Percentiles rank a stretch among this genome's conserved stretches.
Conservation (phyloP, 2,888 invertebrate genomes). For the Magallana nippona region DNA sequence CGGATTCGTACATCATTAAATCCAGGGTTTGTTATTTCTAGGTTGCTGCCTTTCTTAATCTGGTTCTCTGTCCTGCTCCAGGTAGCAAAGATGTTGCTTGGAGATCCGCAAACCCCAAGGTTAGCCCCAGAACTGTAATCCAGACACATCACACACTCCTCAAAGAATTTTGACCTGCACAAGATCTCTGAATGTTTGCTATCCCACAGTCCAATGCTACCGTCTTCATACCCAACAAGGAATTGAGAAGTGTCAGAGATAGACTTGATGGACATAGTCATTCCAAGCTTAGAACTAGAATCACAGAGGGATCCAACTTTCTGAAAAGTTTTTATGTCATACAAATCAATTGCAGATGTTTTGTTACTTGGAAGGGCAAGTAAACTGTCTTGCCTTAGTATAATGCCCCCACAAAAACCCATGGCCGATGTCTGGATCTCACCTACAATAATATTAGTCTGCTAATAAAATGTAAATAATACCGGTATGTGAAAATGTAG, state of each 20-base stretch:
- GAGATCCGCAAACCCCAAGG: slow-evolving; percentile 68
- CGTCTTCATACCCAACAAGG: slow-evolving; percentile 72
- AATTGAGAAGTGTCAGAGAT: slow-evolving; percentile 43
- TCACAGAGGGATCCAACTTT: slow-evolving; percentile 46
- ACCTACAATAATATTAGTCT: too few relatives aligned
- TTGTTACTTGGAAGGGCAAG: slow-evolving; percentile 61
- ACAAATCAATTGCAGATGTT: slow-evolving; percentile 62
- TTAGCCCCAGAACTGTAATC: slow-evolving; percentile 54
- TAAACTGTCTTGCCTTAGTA: slow-evolving; percentile 19
- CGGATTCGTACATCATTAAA: slow-evolving; percentile 66
- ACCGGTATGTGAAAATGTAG: too few relatives aligned
- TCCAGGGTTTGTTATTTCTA: slow-evolving; percentile 67
- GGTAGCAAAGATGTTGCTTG: slow-evolving; percentile 58
- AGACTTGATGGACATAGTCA: slow-evolving; percentile 68
- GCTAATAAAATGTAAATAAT: too few relatives aligned
- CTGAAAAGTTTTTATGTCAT: slow-evolving; percentile 52
- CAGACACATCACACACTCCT: slow-evolving; percentile 69
- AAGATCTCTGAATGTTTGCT: slow-evolving; percentile 53
- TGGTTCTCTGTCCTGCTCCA: slow-evolving; percentile 50
- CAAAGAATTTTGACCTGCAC: slow-evolving; percentile 53
- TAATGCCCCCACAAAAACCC: slow-evolving; percentile 56
- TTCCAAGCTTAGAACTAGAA: slow-evolving; percentile 55
- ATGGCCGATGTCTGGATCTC: slow-evolving; percentile 49
- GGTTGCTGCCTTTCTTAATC: slow-evolving; percentile 20
- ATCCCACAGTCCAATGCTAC: slow-evolving; percentile 70